Evolutionary conservation across 2,888 invertebrate genomes (phyloP).

Genomic region (Plebejus anna): DNA sequence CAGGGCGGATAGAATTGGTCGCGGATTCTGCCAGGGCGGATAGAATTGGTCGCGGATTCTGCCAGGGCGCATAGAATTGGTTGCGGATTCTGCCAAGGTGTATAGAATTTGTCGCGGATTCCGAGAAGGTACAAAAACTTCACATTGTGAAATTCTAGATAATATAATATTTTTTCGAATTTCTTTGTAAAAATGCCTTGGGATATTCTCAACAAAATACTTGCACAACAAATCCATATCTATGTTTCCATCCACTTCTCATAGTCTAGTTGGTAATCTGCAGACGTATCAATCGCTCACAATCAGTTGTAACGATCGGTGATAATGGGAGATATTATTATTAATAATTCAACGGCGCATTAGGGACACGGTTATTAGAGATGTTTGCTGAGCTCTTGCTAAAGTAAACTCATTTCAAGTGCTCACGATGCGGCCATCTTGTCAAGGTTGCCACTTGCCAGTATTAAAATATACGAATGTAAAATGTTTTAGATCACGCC

Average conservation of each 20-base stretch:
- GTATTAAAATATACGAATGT: background rate
- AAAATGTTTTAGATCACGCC: background rate
- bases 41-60: no score
- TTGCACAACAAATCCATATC: background rate
- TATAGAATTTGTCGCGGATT: no score
- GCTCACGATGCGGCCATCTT: constrained; percentile 39
- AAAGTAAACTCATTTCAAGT: constrained; percentile 34
- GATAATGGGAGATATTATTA: constrained; percentile 20
- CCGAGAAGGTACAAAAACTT: no score
- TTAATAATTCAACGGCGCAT: constrained; percentile 23
- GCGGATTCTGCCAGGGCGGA: no score
- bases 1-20: no score
- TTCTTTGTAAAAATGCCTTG: background rate
- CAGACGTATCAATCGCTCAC: constrained; percentile 6
- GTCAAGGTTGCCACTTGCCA: constrained; percentile 9
- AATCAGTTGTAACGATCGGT: constrained; percentile 9
- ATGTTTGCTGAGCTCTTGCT: constrained; percentile 30
- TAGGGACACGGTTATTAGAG: constrained; percentile 24
- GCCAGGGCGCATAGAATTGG: no score
- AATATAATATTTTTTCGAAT: no score
- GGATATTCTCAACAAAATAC: background rate
- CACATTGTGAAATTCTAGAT: no score
- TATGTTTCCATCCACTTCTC: background rate
- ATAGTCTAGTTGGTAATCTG: background rate
- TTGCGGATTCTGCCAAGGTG: no score